A percentile compares a stretch with the other conserved stretches of the same genome.
These are phyloP conservation scores for Dendrolimus kikuchii DNA, from an alignment of 1,140 invertebrate genomes.

Conservation along the genomic window DNA sequence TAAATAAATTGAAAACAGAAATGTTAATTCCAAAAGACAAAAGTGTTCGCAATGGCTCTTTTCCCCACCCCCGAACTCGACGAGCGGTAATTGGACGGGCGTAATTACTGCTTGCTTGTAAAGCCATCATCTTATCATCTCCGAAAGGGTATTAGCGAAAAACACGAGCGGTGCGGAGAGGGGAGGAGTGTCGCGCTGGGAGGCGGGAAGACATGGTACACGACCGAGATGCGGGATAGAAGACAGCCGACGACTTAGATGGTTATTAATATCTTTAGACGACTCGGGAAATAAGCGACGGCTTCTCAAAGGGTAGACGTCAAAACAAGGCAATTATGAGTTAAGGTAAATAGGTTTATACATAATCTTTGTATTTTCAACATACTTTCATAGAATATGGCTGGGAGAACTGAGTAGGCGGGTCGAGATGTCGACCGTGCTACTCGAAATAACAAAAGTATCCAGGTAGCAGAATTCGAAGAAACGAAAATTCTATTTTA, in stretches of 20 bases:
- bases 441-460: no score
- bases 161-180: constrained; percentile 38
- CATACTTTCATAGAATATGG: constrained; percentile 19
- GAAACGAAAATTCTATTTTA: no score
- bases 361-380: constrained; percentile 40
- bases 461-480: no score
- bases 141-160: constrained; percentile 62
- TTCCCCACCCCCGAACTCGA: constrained; percentile 28
- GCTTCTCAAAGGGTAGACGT: constrained; percentile 62
- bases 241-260: constrained; percentile 52
- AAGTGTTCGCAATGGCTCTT: constrained; percentile 34
- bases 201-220: constrained; percentile 23
- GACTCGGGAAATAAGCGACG: constrained; percentile 55
- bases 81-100: constrained; percentile 56
- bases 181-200: constrained; percentile 20
- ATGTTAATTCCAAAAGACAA: constrained; percentile 34
- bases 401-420: constrained; percentile 12
- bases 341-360: constrained; percentile 60
- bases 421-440: no score
- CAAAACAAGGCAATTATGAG: constrained; percentile 66
- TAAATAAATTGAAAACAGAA: constrained; percentile 7
- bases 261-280: constrained; percentile 67
- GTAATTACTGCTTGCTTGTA: constrained; percentile 66
- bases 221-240: constrained; percentile 34
- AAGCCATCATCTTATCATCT: constrained; percentile 68